Percentiles rank a stretch among this genome's conserved stretches.
phyloP scores from a whole-genome alignment of 2,888 invertebrate genomes.

The Dorcus hopei region DNA sequence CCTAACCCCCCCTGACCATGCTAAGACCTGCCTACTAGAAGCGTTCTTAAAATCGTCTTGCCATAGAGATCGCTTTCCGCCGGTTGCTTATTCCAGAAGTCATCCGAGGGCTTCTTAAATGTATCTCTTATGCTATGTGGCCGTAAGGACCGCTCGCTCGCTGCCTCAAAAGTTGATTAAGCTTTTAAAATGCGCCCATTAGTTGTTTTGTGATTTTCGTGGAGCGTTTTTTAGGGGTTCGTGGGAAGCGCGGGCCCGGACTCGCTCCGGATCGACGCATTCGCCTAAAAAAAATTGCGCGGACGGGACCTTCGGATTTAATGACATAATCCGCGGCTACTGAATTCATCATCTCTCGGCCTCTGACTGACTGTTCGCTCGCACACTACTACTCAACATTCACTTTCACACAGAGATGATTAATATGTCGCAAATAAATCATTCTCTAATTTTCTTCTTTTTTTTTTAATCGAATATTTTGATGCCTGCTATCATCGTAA shows the following conservation, averaged over 20 bases:
- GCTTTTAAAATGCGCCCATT: constrained; percentile 12
- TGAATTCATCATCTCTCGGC: too few relatives aligned
- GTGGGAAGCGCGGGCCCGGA: neutral
- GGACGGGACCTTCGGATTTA: too few relatives aligned
- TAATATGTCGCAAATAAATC: too few relatives aligned
- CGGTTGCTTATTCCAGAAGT: constrained; percentile 42
- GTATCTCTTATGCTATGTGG: constrained; percentile 17
- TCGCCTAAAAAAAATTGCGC: too few relatives aligned
- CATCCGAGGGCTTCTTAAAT: constrained; percentile 20
- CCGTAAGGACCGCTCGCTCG: constrained; percentile 10
- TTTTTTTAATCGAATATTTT: too few relatives aligned
- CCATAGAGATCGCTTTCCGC: constrained; percentile 28
- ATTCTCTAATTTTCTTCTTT: too few relatives aligned
- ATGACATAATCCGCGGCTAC: too few relatives aligned
- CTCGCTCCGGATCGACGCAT: neutral
- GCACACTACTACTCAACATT: too few relatives aligned
- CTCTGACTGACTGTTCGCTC: too few relatives aligned
- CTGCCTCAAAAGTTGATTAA: constrained; percentile 10
- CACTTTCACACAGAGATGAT: too few relatives aligned
- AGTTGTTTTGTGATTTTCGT: constrained; percentile 6
- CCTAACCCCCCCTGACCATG: constrained; percentile 32
- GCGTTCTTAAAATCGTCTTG: constrained; percentile 17
- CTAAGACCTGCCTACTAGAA: constrained; percentile 43
- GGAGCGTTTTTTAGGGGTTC: neutral
- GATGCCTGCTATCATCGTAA: too few relatives aligned